Evolutionary conservation across 2,113 vertebrate genomes (phyloP).

Genomic region (Lagopus muta): DNA sequence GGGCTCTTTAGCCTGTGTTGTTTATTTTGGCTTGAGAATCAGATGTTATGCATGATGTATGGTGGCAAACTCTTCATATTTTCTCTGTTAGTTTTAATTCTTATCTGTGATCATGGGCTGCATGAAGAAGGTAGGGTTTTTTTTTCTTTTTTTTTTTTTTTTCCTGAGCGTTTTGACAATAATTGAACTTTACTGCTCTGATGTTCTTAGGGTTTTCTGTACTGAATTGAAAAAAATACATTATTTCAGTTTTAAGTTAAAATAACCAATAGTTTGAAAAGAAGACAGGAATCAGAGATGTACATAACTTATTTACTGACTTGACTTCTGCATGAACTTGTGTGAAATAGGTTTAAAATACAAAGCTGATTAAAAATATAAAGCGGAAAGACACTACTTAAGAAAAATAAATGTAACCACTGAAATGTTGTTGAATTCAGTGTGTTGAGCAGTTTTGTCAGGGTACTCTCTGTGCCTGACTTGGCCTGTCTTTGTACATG

Average conservation of each 20-base stretch:
- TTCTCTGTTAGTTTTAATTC: slow-evolving; percentile 26
- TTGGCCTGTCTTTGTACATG: accelerated
- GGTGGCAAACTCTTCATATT: not conserved
- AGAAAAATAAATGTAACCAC: not conserved
- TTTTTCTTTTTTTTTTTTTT: not conserved
- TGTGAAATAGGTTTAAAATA: not conserved
- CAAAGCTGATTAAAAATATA: not conserved
- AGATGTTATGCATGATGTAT: not conserved
- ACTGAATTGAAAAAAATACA: not conserved
- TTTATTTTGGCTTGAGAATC: slow-evolving; percentile 32
- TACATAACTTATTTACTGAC: not conserved
- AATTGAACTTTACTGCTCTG: not conserved
- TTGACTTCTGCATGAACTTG: not conserved
- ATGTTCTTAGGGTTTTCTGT: not conserved
- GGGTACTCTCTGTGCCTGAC: not conserved
- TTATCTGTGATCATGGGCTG: not conserved
- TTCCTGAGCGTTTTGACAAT: not conserved
- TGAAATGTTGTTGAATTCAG: not conserved
- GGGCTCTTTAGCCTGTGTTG: not conserved
- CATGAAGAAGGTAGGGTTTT: not conserved
- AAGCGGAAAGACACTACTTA: not conserved
- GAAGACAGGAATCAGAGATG: not conserved
- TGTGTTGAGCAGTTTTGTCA: not conserved
- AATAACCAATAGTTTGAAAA: not conserved
- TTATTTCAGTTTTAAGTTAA: not conserved